These are phyloP conservation scores for Trematomus bernacchii DNA, from an alignment of 2,797 vertebrate species.

Conservation along the genomic window DNA sequence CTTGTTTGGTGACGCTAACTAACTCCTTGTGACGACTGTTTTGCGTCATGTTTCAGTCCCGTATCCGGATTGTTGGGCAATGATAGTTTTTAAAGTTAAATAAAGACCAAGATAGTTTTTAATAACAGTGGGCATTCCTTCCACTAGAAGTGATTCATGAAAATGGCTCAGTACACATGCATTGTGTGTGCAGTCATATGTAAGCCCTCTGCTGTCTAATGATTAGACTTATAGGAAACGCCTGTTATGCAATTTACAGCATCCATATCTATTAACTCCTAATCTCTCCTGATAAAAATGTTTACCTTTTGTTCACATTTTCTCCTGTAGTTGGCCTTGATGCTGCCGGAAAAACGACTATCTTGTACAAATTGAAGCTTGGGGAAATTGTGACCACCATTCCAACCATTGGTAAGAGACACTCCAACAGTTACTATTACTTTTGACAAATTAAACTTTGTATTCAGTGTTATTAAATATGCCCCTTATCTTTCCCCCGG, in stretches of 20 bases:
- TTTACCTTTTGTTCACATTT: neutral
- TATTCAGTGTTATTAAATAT: neutral
- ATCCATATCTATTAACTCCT: neutral
- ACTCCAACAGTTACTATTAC: neutral
- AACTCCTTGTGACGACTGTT: neutral
- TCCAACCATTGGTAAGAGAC: conserved; percentile 92
- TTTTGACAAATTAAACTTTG: neutral
- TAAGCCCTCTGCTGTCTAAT: conserved; percentile 1
- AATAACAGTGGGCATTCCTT: neutral
- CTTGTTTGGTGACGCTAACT: neutral
- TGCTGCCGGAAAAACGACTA: conserved; percentile 95
- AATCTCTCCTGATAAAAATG: neutral
- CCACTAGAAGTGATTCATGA: too few species aligned
- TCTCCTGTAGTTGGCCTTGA: conserved; percentile 89
- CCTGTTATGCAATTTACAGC: conserved; percentile 26
- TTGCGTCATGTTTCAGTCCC: neutral
- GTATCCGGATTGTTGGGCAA: neutral
- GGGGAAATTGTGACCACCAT: conserved; percentile 95
- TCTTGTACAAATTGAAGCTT: conserved; percentile 93
- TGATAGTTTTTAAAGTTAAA: too few species aligned
- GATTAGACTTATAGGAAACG: neutral
- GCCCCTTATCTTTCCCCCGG: neutral
- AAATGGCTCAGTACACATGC: neutral
- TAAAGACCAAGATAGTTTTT: neutral
- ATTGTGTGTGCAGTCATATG: neutral